phyloP scores from a whole-genome alignment of 2,113 vertebrate genomes.

The Podarcis raffonei region DNA sequence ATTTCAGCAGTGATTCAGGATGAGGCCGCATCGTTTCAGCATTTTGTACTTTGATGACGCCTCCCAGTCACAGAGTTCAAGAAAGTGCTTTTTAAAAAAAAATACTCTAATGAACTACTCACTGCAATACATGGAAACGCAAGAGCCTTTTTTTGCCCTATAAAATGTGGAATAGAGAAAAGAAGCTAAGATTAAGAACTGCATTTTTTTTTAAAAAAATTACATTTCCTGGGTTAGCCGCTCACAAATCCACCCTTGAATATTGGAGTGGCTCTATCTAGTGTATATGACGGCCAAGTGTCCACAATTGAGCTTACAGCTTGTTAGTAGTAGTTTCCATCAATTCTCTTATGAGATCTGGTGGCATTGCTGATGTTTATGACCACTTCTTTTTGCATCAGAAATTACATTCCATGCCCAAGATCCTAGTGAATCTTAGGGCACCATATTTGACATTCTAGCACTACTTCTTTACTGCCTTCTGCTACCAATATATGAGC shows the following conservation, averaged over 20 bases:
- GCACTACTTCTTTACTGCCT: not conserved
- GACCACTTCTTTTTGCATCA: not conserved
- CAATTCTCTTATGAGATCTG: not conserved
- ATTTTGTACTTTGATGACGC: not conserved
- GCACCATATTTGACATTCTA: not conserved
- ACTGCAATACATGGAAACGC: not conserved
- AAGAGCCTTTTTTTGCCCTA: not conserved
- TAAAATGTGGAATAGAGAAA: not conserved
- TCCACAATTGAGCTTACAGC: not conserved
- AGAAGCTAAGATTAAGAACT: not conserved
- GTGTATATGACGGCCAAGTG: not conserved
- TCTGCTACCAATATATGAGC: not conserved
- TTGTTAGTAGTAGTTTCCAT: not conserved
- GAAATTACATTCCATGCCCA: not conserved
- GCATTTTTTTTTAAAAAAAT: too few relatives aligned
- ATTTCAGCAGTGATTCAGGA: not conserved
- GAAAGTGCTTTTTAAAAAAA: conserved; percentile 1
- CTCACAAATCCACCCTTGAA: not conserved
- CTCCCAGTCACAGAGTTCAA: not conserved
- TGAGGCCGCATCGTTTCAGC: conserved; percentile 2
- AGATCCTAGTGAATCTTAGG: not conserved
- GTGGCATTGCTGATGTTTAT: not conserved
- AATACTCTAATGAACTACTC: not conserved
- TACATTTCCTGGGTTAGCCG: not conserved
- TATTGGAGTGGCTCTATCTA: not conserved